These are phyloP conservation scores for Parazoanthus darwini DNA, from an alignment of 92 coral and sea anemone species.

Conservation along the genomic window DNA sequence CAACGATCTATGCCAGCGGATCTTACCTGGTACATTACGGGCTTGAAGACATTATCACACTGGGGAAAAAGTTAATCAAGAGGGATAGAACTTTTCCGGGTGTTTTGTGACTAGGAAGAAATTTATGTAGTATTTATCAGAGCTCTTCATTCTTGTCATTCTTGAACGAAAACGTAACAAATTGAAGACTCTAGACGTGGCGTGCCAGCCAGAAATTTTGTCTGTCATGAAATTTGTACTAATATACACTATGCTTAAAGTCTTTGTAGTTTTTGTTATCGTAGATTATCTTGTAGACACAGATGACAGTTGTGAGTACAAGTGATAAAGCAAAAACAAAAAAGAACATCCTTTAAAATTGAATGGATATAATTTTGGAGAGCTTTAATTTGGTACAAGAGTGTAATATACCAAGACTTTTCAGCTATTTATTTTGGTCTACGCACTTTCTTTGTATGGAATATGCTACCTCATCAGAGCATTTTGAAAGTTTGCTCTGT, in stretches of 20 bases:
- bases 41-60: not conserved
- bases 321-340: conserved; percentile 1
- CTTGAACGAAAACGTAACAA: conserved; percentile 6
- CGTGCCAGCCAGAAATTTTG: not conserved
- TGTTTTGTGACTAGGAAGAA: not conserved
- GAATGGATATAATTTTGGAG: not conserved
- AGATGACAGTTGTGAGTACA: not conserved
- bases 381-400: conserved; percentile 1
- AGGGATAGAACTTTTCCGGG: not conserved
- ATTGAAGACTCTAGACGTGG: not conserved
- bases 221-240: not conserved
- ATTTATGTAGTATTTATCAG: conserved; percentile 34
- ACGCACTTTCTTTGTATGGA: not conserved
- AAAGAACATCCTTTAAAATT: not conserved
- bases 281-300: not conserved
- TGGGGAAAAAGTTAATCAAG: not conserved
- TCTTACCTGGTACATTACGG: not conserved
- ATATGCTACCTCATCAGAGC: not conserved
- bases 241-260: not conserved
- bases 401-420: not conserved
- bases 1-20: not conserved
- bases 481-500: not conserved
- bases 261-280: not conserved
- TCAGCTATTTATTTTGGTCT: conserved; percentile 28
- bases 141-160: not conserved